phyloP scores from a whole-genome alignment of 2,113 vertebrate species.

The Sterrhoptilus dennistouni region DNA sequence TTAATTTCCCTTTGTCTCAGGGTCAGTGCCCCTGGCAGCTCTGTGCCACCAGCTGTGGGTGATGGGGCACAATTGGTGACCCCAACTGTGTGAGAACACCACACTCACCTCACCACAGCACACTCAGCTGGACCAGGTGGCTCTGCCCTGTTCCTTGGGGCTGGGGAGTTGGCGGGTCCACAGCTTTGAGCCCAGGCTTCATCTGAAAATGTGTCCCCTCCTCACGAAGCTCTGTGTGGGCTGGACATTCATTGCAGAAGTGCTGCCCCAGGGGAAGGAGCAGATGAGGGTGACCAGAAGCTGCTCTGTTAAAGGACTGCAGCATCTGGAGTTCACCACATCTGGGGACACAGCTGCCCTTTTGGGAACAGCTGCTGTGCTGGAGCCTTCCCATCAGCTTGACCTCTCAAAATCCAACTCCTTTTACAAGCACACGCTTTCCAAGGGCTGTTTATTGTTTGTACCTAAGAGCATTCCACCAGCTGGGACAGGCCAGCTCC shows the following conservation, averaged over 20 bases:
- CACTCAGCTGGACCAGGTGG: not conserved
- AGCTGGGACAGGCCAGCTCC: not conserved
- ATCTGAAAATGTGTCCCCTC: not conserved
- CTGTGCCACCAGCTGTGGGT: not conserved
- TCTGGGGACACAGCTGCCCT: not conserved
- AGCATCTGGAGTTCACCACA: not conserved
- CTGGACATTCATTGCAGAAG: not conserved
- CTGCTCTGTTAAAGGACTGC: not conserved
- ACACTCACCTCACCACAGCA: no score
- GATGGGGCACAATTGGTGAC: not conserved
- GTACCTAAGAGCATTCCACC: not conserved
- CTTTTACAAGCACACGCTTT: not conserved
- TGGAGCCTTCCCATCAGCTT: not conserved
- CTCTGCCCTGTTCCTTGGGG: not conserved
- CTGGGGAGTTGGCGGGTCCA: not conserved
- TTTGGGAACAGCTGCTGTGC: not conserved
- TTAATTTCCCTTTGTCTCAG: rapidly evolving
- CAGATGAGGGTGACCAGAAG: not conserved
- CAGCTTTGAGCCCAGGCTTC: not conserved
- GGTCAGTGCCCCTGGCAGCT: rapidly evolving
- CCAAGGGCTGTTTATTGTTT: conserved; percentile 40
- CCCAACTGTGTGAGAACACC: no score
- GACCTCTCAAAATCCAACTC: not conserved
- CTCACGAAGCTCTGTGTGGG: not conserved
- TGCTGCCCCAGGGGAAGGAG: not conserved